Conservation (phyloP, 1,140 invertebrate species). For the Tribolium castaneum region DNA sequence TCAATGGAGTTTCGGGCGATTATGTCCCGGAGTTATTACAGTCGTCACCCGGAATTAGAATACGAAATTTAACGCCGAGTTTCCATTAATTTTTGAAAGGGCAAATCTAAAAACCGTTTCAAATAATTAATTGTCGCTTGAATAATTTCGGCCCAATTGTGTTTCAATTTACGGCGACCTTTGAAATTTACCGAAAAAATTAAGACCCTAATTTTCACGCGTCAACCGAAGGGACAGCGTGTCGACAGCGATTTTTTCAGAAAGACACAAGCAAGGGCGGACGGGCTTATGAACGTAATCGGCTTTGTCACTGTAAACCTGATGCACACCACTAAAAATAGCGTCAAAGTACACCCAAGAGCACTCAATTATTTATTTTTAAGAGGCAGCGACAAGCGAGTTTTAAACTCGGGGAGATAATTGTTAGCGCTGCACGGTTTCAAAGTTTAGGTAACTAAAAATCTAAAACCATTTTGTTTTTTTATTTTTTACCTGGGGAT, state of each 20-base stretch:
- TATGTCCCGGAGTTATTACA: conserved; percentile 7
- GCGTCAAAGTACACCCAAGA: background rate
- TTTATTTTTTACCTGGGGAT: conserved; percentile 84
- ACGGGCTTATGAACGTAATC: conserved; percentile 27
- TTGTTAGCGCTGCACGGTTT: no score
- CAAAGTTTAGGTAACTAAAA: no score
- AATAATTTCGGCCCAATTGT: background rate
- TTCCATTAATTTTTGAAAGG: conserved; percentile 12
- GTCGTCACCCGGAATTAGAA: background rate
- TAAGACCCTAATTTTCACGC: conserved; percentile 20
- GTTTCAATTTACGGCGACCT: background rate
- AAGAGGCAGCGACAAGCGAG: background rate
- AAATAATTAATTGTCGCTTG: conserved; percentile 16
- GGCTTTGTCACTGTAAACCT: conserved; percentile 28
- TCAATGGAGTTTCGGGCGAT: background rate
- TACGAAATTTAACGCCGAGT: background rate
- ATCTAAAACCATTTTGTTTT: no score
- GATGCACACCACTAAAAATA: conserved; percentile 14
- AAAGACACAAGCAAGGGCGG: background rate
- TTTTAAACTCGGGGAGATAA: background rate
- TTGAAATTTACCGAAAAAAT: background rate
- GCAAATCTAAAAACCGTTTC: background rate
- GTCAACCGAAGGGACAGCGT: background rate
- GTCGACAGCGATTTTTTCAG: background rate
- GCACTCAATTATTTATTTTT: conserved; percentile 19